These are phyloP conservation scores for Zeuzera pyrina DNA, from an alignment of 2,888 invertebrate genomes.

Conservation along the genomic window DNA sequence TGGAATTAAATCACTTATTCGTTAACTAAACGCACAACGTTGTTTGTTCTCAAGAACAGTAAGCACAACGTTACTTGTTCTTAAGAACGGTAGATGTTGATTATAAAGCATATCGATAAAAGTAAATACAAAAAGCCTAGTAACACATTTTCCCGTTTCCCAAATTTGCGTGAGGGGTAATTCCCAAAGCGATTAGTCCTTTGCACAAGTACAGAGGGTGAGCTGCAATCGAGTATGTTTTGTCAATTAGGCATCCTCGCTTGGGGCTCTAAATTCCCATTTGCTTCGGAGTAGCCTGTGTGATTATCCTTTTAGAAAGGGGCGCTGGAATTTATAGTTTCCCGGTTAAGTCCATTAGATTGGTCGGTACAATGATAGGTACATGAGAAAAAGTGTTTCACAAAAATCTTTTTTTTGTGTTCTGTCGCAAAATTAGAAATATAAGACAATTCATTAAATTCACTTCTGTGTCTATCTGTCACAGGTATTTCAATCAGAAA, in stretches of 20 bases:
- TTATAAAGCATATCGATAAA: too few species aligned
- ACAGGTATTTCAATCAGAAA: too few species aligned
- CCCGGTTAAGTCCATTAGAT: slow-evolving; percentile 53
- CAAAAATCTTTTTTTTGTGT: too few species aligned
- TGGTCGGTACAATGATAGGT: slow-evolving; percentile 26
- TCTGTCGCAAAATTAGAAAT: too few species aligned
- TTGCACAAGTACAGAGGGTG: slow-evolving; percentile 7
- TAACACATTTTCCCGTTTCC: slow-evolving; percentile 4
- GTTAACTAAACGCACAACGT: too few species aligned
- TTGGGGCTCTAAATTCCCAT: slow-evolving; percentile 56
- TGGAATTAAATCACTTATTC: too few species aligned
- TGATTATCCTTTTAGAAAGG: slow-evolving; percentile 62
- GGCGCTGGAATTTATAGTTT: slow-evolving; percentile 57
- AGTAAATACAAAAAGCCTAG: not conserved
- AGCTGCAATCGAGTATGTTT: slow-evolving; percentile 47
- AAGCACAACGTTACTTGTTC: too few species aligned
- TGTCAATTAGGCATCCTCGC: slow-evolving; percentile 54
- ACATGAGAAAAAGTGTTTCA: too few species aligned
- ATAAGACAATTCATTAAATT: too few species aligned
- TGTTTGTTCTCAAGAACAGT: too few species aligned
- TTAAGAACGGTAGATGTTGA: too few species aligned
- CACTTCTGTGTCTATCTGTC: too few species aligned
- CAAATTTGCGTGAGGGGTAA: slow-evolving; percentile 22
- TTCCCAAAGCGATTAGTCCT: slow-evolving; percentile 29
- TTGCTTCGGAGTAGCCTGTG: slow-evolving; percentile 47